Evolutionary conservation across 2,113 vertebrate genomes (phyloP).

Genomic region (Nothoprocta perdicaria): DNA sequence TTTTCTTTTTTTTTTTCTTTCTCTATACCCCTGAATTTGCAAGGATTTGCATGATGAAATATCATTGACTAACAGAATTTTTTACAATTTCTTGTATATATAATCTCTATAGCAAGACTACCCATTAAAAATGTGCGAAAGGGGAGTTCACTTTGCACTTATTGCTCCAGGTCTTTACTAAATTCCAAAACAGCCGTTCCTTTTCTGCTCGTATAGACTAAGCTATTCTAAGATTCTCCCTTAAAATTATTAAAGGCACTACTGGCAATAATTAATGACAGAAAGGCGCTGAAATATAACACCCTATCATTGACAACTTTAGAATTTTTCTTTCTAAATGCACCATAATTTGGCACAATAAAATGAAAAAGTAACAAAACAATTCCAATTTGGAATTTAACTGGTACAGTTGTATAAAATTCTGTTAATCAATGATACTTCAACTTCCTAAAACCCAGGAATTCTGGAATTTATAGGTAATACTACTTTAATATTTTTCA

Average conservation of each 20-base stretch:
- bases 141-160: constrained; percentile 80
- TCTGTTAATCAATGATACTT: constrained; percentile 92
- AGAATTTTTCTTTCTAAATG: constrained; percentile 84
- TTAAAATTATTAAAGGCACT: constrained; percentile 96
- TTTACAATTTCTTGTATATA: constrained; percentile 86
- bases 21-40: constrained; percentile 89
- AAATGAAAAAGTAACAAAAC: constrained; percentile 93
- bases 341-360: constrained; percentile 97
- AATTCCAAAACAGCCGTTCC: constrained; percentile 67
- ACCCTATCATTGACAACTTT: constrained; percentile 75
- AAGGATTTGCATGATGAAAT: constrained; percentile 77
- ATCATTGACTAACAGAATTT: constrained; percentile 96
- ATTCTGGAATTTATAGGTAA: constrained; percentile 89
- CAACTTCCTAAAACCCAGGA: constrained; percentile 86
- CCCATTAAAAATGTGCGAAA: constrained; percentile 77
- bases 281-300: constrained; percentile 79
- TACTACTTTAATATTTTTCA: constrained; percentile 81
- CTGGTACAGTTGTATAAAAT: constrained; percentile 93
- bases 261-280: constrained; percentile 90
- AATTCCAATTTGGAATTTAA: constrained; percentile 99
- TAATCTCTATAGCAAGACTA: constrained; percentile 82
- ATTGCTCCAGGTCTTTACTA: constrained; percentile 83
- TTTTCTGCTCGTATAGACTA: constrained; percentile 56
- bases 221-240: constrained; percentile 86
- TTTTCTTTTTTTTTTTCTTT: not conserved